Evolutionary conservation across 1,140 invertebrate genomes (phyloP), one percentile per base, ranked within the genome.

Genomic region (Littorina saxatilis): DNA sequence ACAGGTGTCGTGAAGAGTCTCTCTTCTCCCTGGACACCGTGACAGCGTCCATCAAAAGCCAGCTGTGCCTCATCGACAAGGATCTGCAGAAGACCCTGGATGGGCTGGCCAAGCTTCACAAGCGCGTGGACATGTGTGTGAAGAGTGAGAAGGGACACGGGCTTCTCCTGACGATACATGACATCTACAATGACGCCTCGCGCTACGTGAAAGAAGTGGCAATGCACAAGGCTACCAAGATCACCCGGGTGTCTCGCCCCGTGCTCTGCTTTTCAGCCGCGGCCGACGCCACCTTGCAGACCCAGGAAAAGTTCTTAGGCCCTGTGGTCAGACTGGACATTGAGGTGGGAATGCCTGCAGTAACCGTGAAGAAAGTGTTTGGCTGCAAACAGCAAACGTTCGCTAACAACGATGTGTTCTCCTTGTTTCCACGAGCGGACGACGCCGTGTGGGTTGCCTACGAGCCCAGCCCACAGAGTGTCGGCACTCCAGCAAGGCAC

Each of bases 11-110:
- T 4, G 40, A 73, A 23, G 70, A 73, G 5, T 39, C 70, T 15
- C 70, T 73, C 23, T n/a, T 32, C 70, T 73, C 70, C 29, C 40
- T 73, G 23, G 29, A 73, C 43, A 73, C 66, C 20, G 66, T 68
- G 9, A 68, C 15, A 4, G 66, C 66, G 23, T 39, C 66, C 27
- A 39, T 39, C 15, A 35, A 39, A 35, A 68, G 66, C 66, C 9
- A 39, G 35, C 32, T 68, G 35, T 20, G 23, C 29, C 17, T 29
- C 23, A 35, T 39, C 35, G 35, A 39, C 23, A 68, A 17, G 15
- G 29, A 29, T n/a, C 7, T 27, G 70, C 70, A 73, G 40, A 73
- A 27, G 9, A 50, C 40, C 1, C 13, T 73, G 39, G 40, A 73
- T 27, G 7, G 2, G 1, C 23, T 73, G 66, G 15, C 37, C 9